Evolutionary conservation across 2,113 vertebrate genomes (phyloP).

Genomic region (Anoura caudifer): DNA sequence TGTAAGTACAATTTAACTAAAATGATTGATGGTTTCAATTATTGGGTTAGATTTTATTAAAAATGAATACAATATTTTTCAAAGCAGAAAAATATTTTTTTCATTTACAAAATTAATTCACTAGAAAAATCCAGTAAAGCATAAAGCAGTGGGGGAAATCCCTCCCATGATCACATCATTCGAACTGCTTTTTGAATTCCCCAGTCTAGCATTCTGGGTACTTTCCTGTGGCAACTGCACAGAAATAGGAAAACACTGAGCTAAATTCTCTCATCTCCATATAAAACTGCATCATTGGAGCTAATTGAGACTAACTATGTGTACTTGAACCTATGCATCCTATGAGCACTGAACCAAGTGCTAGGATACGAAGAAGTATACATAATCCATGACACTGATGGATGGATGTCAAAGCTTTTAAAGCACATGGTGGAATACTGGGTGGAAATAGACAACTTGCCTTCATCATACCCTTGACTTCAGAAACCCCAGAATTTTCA

Average conservation of each 20-base stretch:
- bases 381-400: not conserved
- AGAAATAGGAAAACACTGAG: not conserved
- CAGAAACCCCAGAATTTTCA: conserved; percentile 88
- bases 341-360: not conserved
- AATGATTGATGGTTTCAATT: too few relatives aligned
- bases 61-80: too few relatives aligned
- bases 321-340: not conserved
- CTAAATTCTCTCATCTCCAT: not conserved
- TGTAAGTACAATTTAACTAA: too few relatives aligned
- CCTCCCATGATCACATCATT: not conserved
- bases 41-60: too few relatives aligned
- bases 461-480: conserved; percentile 91
- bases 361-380: not conserved
- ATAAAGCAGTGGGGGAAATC: not conserved
- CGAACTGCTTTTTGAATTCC: not conserved
- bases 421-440: not conserved
- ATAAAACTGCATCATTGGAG: not conserved
- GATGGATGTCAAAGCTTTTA: not conserved
- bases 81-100: not conserved
- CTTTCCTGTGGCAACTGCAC: not conserved
- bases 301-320: not conserved
- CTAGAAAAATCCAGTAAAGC: not conserved
- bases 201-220: not conserved
- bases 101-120: conserved; percentile 26
- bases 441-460: conserved; percentile 70